Percentiles rank a stretch among this genome's conserved stretches.
phyloP scores from a whole-genome alignment of 2,797 vertebrate species.

The Propithecus deckenii region DNA sequence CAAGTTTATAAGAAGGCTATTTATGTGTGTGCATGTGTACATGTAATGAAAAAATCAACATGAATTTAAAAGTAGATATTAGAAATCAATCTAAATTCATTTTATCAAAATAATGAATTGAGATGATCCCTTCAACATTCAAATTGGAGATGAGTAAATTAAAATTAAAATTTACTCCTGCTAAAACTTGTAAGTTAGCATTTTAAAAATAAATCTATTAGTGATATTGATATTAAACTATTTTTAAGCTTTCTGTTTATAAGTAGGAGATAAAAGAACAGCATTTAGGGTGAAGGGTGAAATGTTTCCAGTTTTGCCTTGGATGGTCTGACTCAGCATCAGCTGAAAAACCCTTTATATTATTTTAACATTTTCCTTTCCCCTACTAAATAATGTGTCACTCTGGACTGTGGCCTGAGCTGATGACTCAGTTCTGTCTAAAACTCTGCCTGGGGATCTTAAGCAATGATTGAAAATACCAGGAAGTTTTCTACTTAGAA shows the following conservation, averaged over 20 bases:
- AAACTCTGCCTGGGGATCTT: neutral
- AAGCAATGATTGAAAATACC: neutral
- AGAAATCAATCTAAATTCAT: neutral
- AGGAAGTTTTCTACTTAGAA: neutral
- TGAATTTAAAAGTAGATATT: neutral
- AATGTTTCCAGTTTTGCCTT: neutral
- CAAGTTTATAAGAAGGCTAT: neutral
- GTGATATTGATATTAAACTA: neutral
- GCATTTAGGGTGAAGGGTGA: neutral
- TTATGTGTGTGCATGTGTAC: neutral
- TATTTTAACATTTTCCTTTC: constrained; percentile 67
- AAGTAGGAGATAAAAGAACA: neutral
- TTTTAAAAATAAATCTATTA: neutral
- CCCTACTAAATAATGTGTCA: constrained; percentile 52
- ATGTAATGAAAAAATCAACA: neutral
- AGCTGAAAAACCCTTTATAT: constrained; percentile 30
- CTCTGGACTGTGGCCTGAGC: neutral
- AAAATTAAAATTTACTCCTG: neutral
- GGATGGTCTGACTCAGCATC: constrained; percentile 50
- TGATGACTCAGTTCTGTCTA: constrained; percentile 56
- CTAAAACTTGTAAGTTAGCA: neutral
- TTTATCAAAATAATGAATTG: neutral
- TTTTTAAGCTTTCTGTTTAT: neutral
- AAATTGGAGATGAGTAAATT: neutral
- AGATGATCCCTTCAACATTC: neutral